Evolutionary conservation across 1,140 invertebrate species (phyloP), one percentile per base, ranked within the genome.

Genomic region (Pogonomyrmex barbatus): DNA sequence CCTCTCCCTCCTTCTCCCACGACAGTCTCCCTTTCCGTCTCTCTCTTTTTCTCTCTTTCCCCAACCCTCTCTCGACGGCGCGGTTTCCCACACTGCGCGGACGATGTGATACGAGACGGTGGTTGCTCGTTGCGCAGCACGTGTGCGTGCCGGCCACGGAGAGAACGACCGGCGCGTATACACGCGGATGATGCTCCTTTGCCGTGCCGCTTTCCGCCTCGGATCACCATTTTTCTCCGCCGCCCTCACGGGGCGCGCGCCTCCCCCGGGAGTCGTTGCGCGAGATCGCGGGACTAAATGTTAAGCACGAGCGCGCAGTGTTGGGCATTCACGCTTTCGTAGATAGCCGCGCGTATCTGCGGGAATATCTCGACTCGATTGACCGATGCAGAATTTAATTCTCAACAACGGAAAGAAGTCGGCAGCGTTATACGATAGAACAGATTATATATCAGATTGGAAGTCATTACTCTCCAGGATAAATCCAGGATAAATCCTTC

Each of bases 11-110:
- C 58, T 45, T 42, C 62, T 81, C 52, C 50, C 65, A 58, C 36
- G 85, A 70, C 4, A 12, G 30, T 50, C 42, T 17, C 56, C 54
- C 58, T 42, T 42, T 62, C 54, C 10, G 17, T 78, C 12, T 62
- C 63, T 87, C 45, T 62, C 70, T 75, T 36, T 62, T 4, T 45
- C 47, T 58, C 4, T 65, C 8, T 58, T 47, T 71, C 54, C 36
- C n/a, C 36, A 75, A 82, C 87, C 78, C 42, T 71, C 60, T 86
- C 71, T 83, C 83, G 82, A 65, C 89, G 88, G 88, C 86, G 81
- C 82, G 85, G 77, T 84, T 91, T 91, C 87, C 86, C 89, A 91
- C 89, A 92, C 85, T 91, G 87, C 76, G 85, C 79, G 76, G 58
- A 87, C 60, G 52, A 68, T 75, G 68, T 83, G 79, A 70, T 78